Conservation (phyloP, 2,113 vertebrate species). For the Halichoerus grypus region DNA sequence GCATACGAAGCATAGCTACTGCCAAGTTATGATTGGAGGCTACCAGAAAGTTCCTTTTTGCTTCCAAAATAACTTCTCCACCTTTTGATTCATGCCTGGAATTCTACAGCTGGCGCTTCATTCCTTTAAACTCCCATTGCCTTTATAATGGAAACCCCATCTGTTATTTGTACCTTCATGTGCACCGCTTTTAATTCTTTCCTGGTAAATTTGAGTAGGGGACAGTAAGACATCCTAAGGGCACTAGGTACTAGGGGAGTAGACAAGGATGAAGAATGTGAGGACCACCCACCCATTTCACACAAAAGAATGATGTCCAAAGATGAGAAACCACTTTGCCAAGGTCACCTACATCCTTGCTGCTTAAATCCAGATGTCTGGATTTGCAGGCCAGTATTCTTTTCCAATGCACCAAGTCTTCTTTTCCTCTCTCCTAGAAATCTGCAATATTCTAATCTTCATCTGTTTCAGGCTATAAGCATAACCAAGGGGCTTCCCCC, state of each 20-base stretch:
- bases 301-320: not conserved
- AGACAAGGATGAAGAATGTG: not conserved
- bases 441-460: not conserved
- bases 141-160: not conserved
- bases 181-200: not conserved
- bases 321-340: not conserved
- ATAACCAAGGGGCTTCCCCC: not conserved
- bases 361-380: conserved; percentile 44
- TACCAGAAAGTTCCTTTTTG: not conserved
- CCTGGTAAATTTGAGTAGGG: not conserved
- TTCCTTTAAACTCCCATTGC: not conserved
- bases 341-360: not conserved
- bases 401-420: not conserved
- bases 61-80: not conserved
- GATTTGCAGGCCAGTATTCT: not conserved
- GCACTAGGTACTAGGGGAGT: too few relatives aligned
- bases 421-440: not conserved
- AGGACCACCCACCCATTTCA: not conserved
- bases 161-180: not conserved
- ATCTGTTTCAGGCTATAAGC: not conserved
- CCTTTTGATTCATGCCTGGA: conserved; percentile 21
- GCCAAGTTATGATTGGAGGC: not conserved
- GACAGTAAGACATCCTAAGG: not conserved
- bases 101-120: not conserved
- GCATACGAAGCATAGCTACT: not conserved